Conservation (phyloP, 2,113 vertebrate genomes). For the Smithornis capensis region DNA sequence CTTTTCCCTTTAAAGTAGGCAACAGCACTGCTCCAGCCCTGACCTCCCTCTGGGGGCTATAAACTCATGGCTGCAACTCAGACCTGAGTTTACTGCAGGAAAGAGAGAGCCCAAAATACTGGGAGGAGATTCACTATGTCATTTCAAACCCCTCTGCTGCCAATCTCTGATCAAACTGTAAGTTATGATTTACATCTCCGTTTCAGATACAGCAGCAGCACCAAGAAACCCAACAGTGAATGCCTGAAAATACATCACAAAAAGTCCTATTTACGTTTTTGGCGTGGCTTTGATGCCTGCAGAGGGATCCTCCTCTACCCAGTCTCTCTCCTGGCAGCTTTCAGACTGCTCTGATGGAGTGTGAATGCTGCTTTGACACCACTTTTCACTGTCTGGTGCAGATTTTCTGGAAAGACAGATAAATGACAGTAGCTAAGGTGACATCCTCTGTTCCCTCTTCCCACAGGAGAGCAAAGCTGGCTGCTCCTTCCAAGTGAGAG, state of each 20-base stretch:
- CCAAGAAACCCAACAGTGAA: background rate
- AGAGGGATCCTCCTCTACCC: conserved; percentile 34
- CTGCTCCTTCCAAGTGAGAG: background rate
- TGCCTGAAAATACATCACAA: background rate
- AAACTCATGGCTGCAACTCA: background rate
- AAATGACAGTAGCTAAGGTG: background rate
- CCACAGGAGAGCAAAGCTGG: background rate
- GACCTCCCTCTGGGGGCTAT: background rate
- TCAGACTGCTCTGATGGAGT: conserved; percentile 52
- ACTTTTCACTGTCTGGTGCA: conserved; percentile 66
- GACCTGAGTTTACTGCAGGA: background rate
- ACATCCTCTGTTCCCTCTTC: background rate
- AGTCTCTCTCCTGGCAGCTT: conserved; percentile 49
- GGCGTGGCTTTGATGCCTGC: conserved; percentile 2
- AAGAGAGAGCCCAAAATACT: background rate
- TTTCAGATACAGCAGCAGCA: background rate
- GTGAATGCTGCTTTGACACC: conserved; percentile 64
- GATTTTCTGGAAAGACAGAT: conserved; percentile 53
- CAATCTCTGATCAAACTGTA: background rate
- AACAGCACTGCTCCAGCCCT: background rate
- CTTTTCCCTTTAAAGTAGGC: background rate
- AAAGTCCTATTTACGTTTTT: conserved; percentile 64
- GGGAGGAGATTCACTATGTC: background rate
- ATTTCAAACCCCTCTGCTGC: background rate
- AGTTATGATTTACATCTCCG: background rate